These are phyloP conservation scores for Pseudochirops cupreus DNA, from an alignment of 2,797 vertebrate species.

Conservation along the genomic window DNA sequence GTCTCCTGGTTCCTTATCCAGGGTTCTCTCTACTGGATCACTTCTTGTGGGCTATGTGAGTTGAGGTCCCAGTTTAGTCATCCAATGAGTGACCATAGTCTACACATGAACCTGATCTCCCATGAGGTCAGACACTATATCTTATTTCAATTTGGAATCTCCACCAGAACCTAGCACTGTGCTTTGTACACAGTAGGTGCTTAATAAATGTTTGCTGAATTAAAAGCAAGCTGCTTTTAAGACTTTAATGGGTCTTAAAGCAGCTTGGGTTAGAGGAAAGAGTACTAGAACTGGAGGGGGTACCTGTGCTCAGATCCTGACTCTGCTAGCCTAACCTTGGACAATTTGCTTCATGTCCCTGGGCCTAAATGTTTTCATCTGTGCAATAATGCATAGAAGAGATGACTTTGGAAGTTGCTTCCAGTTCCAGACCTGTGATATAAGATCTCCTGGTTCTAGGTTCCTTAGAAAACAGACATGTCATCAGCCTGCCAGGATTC, in stretches of 20 bases:
- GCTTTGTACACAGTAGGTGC: too few species aligned
- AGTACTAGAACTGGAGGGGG: not conserved
- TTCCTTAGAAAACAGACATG: not conserved
- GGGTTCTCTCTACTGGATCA: not conserved
- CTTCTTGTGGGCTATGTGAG: not conserved
- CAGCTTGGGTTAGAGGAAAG: not conserved
- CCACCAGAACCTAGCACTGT: not conserved
- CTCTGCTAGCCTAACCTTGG: not conserved
- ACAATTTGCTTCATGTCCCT: not conserved
- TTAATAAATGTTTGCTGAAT: not conserved
- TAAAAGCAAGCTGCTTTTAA: not conserved
- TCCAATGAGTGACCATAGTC: not conserved
- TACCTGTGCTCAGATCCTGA: not conserved
- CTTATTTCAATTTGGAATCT: not conserved
- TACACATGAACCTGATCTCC: not conserved
- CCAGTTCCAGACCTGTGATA: not conserved
- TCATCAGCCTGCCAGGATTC: not conserved
- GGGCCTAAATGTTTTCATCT: not conserved
- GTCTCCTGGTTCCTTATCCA: not conserved
- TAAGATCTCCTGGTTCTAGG: not conserved
- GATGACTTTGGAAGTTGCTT: not conserved
- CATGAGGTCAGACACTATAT: not conserved
- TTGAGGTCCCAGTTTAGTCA: not conserved
- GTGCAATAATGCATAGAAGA: not conserved
- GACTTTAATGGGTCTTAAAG: not conserved